Percentiles rank a stretch among this genome's conserved stretches.
phyloP scores from a whole-genome alignment of 2,888 invertebrate species.

The Stratiomys singularior region DNA sequence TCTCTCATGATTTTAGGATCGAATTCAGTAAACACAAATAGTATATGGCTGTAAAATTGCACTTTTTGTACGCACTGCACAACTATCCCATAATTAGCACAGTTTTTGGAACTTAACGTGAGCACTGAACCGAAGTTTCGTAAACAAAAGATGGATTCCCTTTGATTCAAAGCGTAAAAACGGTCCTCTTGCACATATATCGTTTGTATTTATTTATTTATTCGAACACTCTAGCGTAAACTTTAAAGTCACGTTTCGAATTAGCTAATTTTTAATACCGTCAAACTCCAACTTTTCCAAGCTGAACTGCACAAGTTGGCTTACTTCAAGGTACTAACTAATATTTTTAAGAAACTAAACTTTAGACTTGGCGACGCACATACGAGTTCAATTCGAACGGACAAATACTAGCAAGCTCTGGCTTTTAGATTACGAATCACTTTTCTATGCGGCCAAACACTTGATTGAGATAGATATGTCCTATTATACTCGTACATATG shows the following conservation, averaged over 20 bases:
- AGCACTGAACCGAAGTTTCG: background rate
- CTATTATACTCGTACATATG: background rate
- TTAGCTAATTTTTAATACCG: background rate
- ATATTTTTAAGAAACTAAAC: slow-evolving; percentile 10
- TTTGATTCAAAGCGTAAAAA: background rate
- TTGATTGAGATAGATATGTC: no score
- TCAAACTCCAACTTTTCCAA: background rate
- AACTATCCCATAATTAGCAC: slow-evolving; percentile 4
- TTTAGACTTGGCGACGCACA: background rate
- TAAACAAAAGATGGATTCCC: background rate
- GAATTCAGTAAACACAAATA: background rate
- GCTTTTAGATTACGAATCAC: no score
- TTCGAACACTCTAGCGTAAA: no score
- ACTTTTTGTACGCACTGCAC: slow-evolving; percentile 1
- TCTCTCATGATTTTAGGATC: slow-evolving; percentile 11
- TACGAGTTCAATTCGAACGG: background rate
- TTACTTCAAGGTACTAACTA: slow-evolving; percentile 25
- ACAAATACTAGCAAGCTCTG: background rate
- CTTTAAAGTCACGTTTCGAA: no score
- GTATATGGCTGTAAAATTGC: background rate
- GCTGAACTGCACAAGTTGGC: slow-evolving; percentile 22
- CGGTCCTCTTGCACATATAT: background rate
- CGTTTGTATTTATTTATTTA: no score
- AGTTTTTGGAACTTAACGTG: background rate
- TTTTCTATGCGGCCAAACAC: no score